Evolutionary conservation across 2,113 vertebrate genomes (phyloP), one percentile per base, ranked within the genome.

Genomic region (Mohoua ochrocephala): DNA sequence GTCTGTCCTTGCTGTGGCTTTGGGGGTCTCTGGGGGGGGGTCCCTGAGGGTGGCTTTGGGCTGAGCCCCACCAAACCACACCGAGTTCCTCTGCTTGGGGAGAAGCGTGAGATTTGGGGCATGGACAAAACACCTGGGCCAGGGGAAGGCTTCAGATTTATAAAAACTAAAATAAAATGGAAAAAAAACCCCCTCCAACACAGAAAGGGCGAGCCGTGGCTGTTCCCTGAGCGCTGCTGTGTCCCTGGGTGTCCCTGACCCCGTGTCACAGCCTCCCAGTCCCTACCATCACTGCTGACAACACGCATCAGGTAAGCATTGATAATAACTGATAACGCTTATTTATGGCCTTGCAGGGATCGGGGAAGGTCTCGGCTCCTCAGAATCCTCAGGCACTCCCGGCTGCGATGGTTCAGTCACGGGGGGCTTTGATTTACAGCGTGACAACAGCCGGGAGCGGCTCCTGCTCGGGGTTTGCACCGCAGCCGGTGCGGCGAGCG

Each of bases 381-480:
- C 54, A 4, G 10, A n/a, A 27, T 5, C 60, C 65, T 33, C 45
- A 3, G 39, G 50, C 3, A 1, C 39, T 10, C 7, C 56, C 18
- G 13, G 2, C 50, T 4, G 68, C 1, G 31, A 0, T 1, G 9
- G 28, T 6, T 19, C 63, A 6, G 4, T 5, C 70, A 8, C 54
- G 2, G 8, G 11, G 0, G 21, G 37, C 31, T 91, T 15, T 3
- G 64, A 3, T 41, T 63, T 6, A 14, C 52, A 13, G 10, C 33
- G 1, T 1, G 27, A 4, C 7, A 3, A 1, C 12, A 15, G 4
- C 6, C 5, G 64, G 79, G n/a, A 57, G 59, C 18, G 3, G 11
- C 2, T 21, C 69, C 42, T 16, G 59, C 54, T 2, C 37, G 3
- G 8, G n/a, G 12, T 10, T 39, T 60, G 54, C 3, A 0, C 35